Conservation (phyloP, 2,888 invertebrate genomes). For the Andrena chrysosceles region DNA sequence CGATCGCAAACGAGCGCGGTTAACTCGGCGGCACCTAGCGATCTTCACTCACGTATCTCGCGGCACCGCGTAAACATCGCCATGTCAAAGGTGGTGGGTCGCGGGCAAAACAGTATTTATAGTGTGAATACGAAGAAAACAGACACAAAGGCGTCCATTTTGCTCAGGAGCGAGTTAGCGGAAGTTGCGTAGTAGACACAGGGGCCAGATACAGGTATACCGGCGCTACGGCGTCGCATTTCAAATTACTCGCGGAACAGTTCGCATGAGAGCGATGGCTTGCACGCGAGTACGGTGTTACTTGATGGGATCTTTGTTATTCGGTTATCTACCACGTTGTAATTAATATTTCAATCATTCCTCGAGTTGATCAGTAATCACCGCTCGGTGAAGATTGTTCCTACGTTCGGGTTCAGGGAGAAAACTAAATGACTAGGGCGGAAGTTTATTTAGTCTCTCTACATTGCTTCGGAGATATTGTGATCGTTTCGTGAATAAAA, state of each 20-base stretch:
- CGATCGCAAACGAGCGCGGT: slow-evolving; percentile 62
- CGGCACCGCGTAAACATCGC: slow-evolving; percentile 76
- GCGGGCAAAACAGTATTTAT: slow-evolving; percentile 82
- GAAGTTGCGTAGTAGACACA: slow-evolving; percentile 83
- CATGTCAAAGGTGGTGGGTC: slow-evolving; percentile 75
- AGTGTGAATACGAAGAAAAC: slow-evolving; percentile 83
- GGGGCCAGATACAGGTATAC: slow-evolving; percentile 74
- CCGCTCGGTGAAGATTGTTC: not conserved
- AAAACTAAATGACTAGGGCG: no score
- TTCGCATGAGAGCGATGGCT: slow-evolving; percentile 61
- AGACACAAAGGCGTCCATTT: slow-evolving; percentile 85
- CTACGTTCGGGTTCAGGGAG: not conserved
- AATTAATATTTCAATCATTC: not conserved
- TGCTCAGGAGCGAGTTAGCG: slow-evolving; percentile 83
- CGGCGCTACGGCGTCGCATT: slow-evolving; percentile 74
- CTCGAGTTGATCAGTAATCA: not conserved
- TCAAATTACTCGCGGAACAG: slow-evolving; percentile 53
- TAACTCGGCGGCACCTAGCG: slow-evolving; percentile 60
- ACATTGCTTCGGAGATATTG: no score
- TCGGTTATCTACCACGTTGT: not conserved
- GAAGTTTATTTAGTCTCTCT: no score
- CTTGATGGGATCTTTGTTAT: not conserved
- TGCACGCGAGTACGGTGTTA: not conserved
- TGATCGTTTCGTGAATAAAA: not conserved
- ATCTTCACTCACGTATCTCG: slow-evolving; percentile 73